phyloP scores from a whole-genome alignment of 2,113 vertebrate species.

The Sterrhoptilus dennistouni region DNA sequence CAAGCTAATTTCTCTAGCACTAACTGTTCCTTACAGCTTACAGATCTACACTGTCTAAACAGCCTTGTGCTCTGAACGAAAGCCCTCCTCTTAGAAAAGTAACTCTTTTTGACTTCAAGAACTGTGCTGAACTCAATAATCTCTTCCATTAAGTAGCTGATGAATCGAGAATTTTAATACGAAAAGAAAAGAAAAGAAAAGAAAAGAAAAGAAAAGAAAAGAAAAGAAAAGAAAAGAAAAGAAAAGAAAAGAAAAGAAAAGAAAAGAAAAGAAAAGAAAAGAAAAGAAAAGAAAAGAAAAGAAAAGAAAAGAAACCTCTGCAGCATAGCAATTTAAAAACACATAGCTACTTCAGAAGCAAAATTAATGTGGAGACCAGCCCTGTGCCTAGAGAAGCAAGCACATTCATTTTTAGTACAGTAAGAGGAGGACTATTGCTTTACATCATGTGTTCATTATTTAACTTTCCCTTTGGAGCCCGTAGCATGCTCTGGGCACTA shows the following conservation, averaged over 20 bases:
- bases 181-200: not conserved
- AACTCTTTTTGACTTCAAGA: slow-evolving; percentile 8
- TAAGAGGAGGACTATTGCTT: not conserved
- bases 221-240: not conserved
- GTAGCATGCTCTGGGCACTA: not conserved
- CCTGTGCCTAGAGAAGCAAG: not conserved
- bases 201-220: not conserved
- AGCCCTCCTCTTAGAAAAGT: slow-evolving; percentile 20
- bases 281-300: not conserved
- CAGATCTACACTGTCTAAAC: not conserved
- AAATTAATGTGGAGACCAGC: not conserved
- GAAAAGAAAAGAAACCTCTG: not conserved
- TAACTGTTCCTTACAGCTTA: not conserved
- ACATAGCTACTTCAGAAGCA: not conserved
- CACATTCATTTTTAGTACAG: not conserved
- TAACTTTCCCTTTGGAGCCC: not conserved
- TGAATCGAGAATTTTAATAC: not conserved
- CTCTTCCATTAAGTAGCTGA: not conserved
- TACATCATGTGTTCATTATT: not conserved
- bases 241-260: not conserved
- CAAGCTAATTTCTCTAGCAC: not conserved
- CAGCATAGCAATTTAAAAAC: not conserved
- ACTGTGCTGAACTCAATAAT: not conserved
- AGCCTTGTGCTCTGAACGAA: slow-evolving; percentile 26
- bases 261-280: not conserved